phyloP scores from a whole-genome alignment of 2,888 invertebrate species.

The Lampropteryx suffumata region DNA sequence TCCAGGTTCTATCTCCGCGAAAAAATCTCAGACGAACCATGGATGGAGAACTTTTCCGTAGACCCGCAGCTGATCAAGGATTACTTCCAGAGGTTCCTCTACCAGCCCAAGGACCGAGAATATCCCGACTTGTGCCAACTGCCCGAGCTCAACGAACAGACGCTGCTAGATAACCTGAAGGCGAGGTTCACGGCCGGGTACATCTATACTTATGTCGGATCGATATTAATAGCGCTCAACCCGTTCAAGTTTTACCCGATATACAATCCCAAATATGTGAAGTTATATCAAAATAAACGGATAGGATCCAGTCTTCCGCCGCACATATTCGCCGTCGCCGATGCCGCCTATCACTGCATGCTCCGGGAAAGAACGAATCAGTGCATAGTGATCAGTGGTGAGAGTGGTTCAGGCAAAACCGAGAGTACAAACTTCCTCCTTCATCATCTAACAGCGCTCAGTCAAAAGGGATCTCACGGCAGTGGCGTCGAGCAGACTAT shows the following conservation, averaged over 20 bases:
- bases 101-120: constrained; percentile 96
- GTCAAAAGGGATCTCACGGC: constrained; percentile 96
- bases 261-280: constrained; percentile 98
- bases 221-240: constrained; percentile 97
- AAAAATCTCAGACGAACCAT: constrained; percentile 91
- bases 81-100: constrained; percentile 94
- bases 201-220: constrained; percentile 98
- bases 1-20: constrained; percentile 93
- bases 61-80: constrained; percentile 96
- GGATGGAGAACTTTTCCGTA: constrained; percentile 94
- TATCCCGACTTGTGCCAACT: constrained; percentile 98
- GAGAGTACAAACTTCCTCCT: constrained; percentile 97
- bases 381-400: constrained; percentile 97
- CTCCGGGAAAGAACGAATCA: constrained; percentile 92
- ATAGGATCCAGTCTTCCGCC: constrained; percentile 96
- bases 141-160: constrained; percentile 97
- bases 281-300: constrained; percentile 95
- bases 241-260: constrained; percentile 98
- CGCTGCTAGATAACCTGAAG: constrained; percentile 94
- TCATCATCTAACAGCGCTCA: constrained; percentile 96
- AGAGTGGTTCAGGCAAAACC: constrained; percentile 98
- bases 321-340: constrained; percentile 98
- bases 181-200: constrained; percentile 95
- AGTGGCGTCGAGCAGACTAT: constrained; percentile 99
- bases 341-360: constrained; percentile 97